Base-by-base conservation (phyloP, 2,888 invertebrate genomes). In the Acleris literana region DNA sequence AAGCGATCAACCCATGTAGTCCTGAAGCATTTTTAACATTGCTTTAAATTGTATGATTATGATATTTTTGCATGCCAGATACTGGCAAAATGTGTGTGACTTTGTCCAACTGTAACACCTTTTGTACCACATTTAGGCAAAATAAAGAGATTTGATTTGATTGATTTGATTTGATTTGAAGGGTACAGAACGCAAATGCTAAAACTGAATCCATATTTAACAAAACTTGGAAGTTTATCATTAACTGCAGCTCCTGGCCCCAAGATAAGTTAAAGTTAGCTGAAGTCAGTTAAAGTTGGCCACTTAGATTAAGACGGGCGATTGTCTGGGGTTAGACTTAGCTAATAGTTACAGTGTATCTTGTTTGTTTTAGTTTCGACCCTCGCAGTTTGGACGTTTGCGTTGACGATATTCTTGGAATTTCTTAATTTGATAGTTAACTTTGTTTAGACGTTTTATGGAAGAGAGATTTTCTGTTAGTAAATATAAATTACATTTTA, bases 191-290 rank as follows among this genome's bases (percentile, higher is more conserved):
- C 1, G 11, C 18, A 39, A 7, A 16, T 39, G 16, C 11, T 25
- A 11, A 46, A 54, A 16, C 56, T 22, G 16, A 25, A 46, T 57
- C 22, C 43, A 33, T 33, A 33, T 22, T 43, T 18, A 25, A 43
- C 55, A 43, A 55, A 57, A 46, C 57, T 46, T 46, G 17, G 29
- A 55, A 55, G 55, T 25, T 57, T 57, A 57, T 57, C 57, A 25
- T 22, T 55, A 55, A 49, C 49, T 54, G 53, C 33, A 54, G 18
- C 13, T 55, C 43, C 43, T 43, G 20, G 43, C 43, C 43, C 55
- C 39, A 9, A n/a, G 53, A 18, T 22, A 16, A 22, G 55, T 55
- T 54, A 39, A 54, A 56, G 43, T 56, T 56, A 22, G 43, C 44
- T 9, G 20, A 57, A 57, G 44, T 57, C 46, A 43, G n/a, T 13